Percentiles rank a stretch among this genome's conserved stretches.
These are phyloP conservation scores for Geotrypetes seraphini DNA, from an alignment of 2,797 vertebrate genomes.

Conservation along the genomic window DNA sequence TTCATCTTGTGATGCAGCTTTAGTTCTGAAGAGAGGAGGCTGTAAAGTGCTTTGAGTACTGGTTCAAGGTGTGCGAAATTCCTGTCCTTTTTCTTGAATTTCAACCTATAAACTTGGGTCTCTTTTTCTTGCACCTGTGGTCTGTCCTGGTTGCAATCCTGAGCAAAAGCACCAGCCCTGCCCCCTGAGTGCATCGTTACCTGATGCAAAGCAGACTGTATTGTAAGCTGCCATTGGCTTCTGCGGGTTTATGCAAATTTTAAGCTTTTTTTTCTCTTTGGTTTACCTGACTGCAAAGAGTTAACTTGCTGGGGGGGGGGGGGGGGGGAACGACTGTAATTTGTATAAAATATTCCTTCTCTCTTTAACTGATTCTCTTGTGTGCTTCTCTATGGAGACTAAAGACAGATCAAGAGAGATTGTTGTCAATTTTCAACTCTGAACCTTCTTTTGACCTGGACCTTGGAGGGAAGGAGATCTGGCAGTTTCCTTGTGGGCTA, in stretches of 20 bases:
- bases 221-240: constrained; percentile 63
- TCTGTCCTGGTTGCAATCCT: background rate
- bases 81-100: no score
- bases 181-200: constrained; percentile 55
- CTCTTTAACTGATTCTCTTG: constrained; percentile 17
- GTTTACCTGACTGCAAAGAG: constrained; percentile 29
- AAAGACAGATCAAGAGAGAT: no score
- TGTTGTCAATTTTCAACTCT: no score
- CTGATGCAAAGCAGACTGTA: constrained; percentile 66
- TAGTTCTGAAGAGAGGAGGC: no score
- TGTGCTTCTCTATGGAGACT: constrained; percentile 13
- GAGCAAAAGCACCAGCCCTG: background rate
- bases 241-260: constrained; percentile 56
- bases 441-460: constrained; percentile 31
- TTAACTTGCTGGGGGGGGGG: constrained; percentile 31
- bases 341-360: constrained; percentile 40
- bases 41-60: no score
- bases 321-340: constrained; percentile 23
- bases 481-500: no score
- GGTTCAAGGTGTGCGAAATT: no score
- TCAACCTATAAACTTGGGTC: no score
- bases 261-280: constrained; percentile 28
- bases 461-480: no score
- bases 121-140: no score
- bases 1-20: no score